These are phyloP conservation scores for Tylochromis polylepis DNA, from an alignment of 2,113 vertebrate genomes.

Conservation along the genomic window DNA sequence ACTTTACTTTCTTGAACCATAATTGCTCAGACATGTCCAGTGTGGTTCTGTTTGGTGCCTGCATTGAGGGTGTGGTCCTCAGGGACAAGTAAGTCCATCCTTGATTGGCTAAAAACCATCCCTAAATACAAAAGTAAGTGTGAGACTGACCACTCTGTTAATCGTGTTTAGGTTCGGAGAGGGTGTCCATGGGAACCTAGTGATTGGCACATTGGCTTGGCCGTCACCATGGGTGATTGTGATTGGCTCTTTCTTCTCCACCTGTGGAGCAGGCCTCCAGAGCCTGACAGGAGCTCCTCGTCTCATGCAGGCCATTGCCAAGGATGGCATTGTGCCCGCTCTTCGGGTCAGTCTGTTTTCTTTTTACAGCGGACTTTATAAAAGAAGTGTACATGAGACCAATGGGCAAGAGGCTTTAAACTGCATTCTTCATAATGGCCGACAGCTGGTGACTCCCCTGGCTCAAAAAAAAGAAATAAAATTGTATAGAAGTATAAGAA, in stretches of 20 bases:
- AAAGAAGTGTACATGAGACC: neutral
- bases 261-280: conserved; percentile 93
- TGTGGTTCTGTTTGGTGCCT: conserved; percentile 89
- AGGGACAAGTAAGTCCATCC: conserved; percentile 87
- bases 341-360: conserved; percentile 79
- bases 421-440: neutral
- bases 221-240: conserved; percentile 97
- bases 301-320: conserved; percentile 91
- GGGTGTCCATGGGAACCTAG: conserved; percentile 91
- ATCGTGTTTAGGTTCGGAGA: conserved; percentile 83
- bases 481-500: neutral
- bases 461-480: neutral
- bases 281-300: conserved; percentile 93
- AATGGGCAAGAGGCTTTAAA: neutral
- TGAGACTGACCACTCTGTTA: neutral
- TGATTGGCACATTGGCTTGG: conserved; percentile 94
- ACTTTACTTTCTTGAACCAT: conserved; percentile 64
- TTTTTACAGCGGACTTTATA: neutral
- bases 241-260: conserved; percentile 96
- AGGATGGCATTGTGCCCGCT: conserved; percentile 91
- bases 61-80: conserved; percentile 91
- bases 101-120: neutral
- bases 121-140: neutral
- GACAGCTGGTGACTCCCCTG: neutral
- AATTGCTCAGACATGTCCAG: conserved; percentile 84